Conservation (phyloP, 2,113 vertebrate genomes). For the Electrona antarctica region DNA sequence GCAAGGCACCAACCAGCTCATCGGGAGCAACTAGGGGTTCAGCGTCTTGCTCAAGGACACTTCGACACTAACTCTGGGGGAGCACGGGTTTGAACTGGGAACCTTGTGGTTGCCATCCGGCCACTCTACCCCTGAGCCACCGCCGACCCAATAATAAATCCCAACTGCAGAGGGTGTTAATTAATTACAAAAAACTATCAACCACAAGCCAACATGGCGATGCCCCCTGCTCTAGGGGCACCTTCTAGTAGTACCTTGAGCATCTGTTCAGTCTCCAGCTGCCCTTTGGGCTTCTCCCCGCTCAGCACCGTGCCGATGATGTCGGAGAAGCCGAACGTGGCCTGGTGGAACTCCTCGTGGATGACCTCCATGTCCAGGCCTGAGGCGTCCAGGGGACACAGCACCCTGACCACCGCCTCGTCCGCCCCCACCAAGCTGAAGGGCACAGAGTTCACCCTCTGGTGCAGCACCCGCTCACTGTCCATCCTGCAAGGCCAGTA, state of each 20-base stretch:
- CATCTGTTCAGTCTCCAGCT: constrained; percentile 89
- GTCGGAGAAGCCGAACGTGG: constrained; percentile 76
- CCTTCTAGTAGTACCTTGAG: constrained; percentile 66
- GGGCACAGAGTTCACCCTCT: constrained; percentile 81
- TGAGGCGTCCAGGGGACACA: constrained; percentile 78
- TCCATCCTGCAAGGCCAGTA: constrained; percentile 76
- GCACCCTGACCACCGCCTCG: constrained; percentile 73
- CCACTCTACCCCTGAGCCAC: no score
- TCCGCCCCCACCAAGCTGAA: constrained; percentile 76
- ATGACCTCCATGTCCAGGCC: constrained; percentile 80
- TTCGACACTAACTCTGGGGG: no score
- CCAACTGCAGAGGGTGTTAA: no score
- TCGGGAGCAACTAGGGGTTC: no score
- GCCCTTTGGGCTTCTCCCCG: constrained; percentile 88
- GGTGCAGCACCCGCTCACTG: constrained; percentile 79
- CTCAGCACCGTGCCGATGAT: constrained; percentile 85
- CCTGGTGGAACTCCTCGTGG: constrained; percentile 87
- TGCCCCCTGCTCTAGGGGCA: no score
- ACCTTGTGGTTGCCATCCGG: no score
- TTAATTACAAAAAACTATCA: no score
- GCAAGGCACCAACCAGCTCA: no score
- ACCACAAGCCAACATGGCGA: no score
- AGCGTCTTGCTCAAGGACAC: no score
- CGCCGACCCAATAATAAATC: no score
- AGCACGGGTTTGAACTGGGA: no score